phyloP scores from a whole-genome alignment of 1,140 invertebrate genomes.

The Leptinotarsa texana region DNA sequence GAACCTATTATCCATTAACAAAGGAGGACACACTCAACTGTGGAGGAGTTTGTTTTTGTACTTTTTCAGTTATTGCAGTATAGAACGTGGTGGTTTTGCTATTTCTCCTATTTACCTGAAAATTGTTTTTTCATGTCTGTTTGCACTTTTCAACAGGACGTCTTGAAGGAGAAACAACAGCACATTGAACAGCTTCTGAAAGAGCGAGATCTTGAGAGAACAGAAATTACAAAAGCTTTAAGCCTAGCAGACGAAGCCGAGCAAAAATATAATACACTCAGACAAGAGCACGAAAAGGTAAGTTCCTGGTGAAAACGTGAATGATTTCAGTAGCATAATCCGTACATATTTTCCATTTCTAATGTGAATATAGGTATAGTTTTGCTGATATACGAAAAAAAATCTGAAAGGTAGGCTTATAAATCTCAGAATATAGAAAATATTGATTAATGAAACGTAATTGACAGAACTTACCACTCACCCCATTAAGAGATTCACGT shows the following conservation, averaged over 20 bases:
- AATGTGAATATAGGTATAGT: too few relatives aligned
- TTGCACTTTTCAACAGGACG: slow-evolving; percentile 66
- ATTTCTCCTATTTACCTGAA: background rate
- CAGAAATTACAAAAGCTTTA: slow-evolving; percentile 75
- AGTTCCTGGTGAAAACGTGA: background rate
- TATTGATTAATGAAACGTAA: too few relatives aligned
- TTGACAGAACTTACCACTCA: too few relatives aligned
- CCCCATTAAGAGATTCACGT: too few relatives aligned
- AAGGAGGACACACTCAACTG: too few relatives aligned
- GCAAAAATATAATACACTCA: slow-evolving; percentile 57
- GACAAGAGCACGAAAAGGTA: slow-evolving; percentile 63
- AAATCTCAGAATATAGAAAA: too few relatives aligned
- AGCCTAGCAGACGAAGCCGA: slow-evolving; percentile 72
- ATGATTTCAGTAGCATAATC: background rate
- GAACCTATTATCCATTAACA: too few relatives aligned
- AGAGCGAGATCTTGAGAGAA: slow-evolving; percentile 86
- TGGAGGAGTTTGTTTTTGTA: background rate
- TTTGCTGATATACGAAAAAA: too few relatives aligned
- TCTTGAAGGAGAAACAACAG: slow-evolving; percentile 89
- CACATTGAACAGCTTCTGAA: slow-evolving; percentile 88
- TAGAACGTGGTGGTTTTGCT: slow-evolving; percentile 9
- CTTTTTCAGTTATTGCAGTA: too few relatives aligned
- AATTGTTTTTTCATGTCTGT: too few relatives aligned
- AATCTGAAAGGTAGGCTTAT: too few relatives aligned
- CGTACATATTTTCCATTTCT: too few relatives aligned